Conservation (phyloP, 2,888 invertebrate species). For the Unio pictorum region DNA sequence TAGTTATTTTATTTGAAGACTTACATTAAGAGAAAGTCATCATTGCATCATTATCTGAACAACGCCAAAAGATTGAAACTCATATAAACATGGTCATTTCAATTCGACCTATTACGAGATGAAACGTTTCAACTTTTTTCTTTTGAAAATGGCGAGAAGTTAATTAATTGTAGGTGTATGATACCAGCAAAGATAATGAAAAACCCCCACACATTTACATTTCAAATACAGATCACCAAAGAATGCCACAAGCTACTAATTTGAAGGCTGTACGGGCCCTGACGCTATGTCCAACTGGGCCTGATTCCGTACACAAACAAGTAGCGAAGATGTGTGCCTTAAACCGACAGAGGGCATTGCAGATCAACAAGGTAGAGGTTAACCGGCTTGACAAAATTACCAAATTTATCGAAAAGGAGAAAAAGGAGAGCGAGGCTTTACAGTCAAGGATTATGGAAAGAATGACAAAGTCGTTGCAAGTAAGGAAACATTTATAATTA, state of each 20-base stretch:
- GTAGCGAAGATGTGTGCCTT: slow-evolving; percentile 29
- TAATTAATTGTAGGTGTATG: too few relatives aligned
- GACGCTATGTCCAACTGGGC: slow-evolving; percentile 37
- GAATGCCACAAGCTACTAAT: slow-evolving; percentile 43
- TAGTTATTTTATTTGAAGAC: too few relatives aligned
- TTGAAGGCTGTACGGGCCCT: slow-evolving; percentile 31
- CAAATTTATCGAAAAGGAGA: slow-evolving; percentile 33
- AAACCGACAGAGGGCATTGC: slow-evolving; percentile 33
- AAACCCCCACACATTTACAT: too few relatives aligned
- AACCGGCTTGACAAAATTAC: slow-evolving; percentile 25
- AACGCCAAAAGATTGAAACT: too few relatives aligned
- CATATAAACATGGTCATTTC: too few relatives aligned
- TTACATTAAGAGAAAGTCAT: too few relatives aligned
- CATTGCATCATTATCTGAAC: too few relatives aligned
- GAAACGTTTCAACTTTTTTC: too few relatives aligned
- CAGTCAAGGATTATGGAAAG: slow-evolving; percentile 30
- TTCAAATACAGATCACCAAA: background rate
- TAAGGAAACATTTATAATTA: too few relatives aligned
- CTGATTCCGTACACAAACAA: slow-evolving; percentile 38
- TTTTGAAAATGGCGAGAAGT: too few relatives aligned
- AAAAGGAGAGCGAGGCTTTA: slow-evolving; percentile 27
- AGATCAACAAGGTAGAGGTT: slow-evolving; percentile 37
- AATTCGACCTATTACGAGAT: too few relatives aligned
- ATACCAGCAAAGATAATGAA: too few relatives aligned
- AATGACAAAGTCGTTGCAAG: slow-evolving; percentile 18